Conservation (phyloP, 2,888 invertebrate species). For the Spisula solida region DNA sequence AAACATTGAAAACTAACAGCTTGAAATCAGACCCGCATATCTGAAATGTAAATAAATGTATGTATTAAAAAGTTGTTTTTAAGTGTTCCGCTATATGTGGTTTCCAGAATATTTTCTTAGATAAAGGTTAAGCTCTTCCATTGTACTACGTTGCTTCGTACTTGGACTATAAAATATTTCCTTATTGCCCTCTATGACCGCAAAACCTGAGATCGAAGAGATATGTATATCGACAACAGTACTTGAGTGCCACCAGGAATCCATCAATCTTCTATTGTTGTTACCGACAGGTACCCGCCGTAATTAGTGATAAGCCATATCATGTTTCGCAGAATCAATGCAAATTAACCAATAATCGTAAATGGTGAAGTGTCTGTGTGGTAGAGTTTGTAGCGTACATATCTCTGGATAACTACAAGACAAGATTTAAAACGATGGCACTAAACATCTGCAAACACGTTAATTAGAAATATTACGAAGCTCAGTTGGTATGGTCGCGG, state of each 20-base stretch:
- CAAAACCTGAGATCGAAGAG: background rate
- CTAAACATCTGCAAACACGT: too few relatives aligned
- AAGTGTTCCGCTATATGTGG: too few relatives aligned
- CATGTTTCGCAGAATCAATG: background rate
- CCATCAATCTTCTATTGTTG: background rate
- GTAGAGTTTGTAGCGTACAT: background rate
- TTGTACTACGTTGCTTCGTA: background rate
- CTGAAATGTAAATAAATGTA: too few relatives aligned
- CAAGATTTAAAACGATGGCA: background rate
- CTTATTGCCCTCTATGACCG: constrained; percentile 9
- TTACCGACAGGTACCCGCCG: constrained; percentile 1
- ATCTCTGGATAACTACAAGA: background rate
- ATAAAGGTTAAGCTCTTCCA: too few relatives aligned
- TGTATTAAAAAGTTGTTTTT: too few relatives aligned
- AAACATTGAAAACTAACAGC: too few relatives aligned
- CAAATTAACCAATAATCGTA: constrained; percentile 16
- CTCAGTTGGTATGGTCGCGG: too few relatives aligned
- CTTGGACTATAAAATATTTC: background rate
- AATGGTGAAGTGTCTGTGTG: background rate
- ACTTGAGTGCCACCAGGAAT: constrained; percentile 12
- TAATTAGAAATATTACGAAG: too few relatives aligned
- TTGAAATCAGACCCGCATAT: too few relatives aligned
- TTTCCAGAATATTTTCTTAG: too few relatives aligned
- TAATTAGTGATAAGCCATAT: constrained; percentile 46
- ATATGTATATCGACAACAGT: constrained; percentile 26